Percentiles rank a stretch among this genome's conserved stretches.
These are phyloP conservation scores for Sinosuthora webbiana DNA, from an alignment of 2,113 vertebrate genomes.

Conservation along the genomic window DNA sequence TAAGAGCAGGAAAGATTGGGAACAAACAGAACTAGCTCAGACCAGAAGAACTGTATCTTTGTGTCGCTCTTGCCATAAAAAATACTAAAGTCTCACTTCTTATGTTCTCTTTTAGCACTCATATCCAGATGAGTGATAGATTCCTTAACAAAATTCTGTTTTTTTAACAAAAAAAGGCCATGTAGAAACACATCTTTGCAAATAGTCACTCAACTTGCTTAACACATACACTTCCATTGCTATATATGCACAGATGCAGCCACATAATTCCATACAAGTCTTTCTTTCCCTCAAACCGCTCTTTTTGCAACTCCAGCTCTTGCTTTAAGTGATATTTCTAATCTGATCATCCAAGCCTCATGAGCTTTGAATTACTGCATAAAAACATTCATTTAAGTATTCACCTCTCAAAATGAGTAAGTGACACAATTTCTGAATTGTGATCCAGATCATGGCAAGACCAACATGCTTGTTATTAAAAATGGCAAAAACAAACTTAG, in stretches of 20 bases:
- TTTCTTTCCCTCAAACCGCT: background rate
- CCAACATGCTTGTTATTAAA: background rate
- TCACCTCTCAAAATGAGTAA: background rate
- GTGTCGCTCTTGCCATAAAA: background rate
- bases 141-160: background rate
- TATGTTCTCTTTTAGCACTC: background rate
- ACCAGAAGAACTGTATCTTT: background rate
- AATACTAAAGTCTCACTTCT: background rate
- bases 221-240: background rate
- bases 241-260: background rate
- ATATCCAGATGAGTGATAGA: background rate
- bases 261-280: background rate
- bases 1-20: background rate
- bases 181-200: background rate
- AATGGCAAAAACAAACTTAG: background rate
- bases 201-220: background rate
- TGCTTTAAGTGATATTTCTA: background rate
- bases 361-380: background rate
- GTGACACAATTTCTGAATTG: background rate
- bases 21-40: background rate
- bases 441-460: background rate
- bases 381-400: background rate
- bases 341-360: background rate
- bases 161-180: background rate
- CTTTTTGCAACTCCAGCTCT: background rate